A percentile compares a stretch with the other conserved stretches of the same genome.
Conservation (phyloP, 2,113 vertebrate species). For the Pao palembangensis region DNA sequence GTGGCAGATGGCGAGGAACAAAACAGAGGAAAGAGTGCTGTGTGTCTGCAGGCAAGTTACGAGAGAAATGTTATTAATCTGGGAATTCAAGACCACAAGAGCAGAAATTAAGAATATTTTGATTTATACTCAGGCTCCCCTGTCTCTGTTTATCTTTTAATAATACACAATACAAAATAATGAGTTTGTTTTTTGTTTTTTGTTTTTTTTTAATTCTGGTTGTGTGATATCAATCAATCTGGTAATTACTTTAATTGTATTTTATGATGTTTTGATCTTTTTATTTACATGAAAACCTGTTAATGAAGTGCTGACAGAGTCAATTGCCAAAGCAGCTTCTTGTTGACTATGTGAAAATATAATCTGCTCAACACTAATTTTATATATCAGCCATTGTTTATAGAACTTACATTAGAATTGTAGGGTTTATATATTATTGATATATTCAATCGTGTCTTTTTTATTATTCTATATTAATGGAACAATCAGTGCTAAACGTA, state of each 20-base stretch:
- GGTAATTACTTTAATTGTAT: constrained; percentile 18
- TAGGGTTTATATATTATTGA: too few species aligned
- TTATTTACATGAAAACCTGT: too few species aligned
- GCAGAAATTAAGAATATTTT: constrained; percentile 49
- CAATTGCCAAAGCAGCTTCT: too few species aligned
- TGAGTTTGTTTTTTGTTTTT: not conserved
- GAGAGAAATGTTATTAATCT: constrained; percentile 44
- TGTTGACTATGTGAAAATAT: too few species aligned
- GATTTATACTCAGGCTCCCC: constrained; percentile 21
- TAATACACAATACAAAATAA: not conserved
- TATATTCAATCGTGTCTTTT: too few species aligned
- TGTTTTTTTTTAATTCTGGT: not conserved
- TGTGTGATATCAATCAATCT: not conserved
- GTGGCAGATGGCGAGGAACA: constrained; percentile 15
- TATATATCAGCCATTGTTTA: too few species aligned
- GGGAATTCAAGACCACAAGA: constrained; percentile 41
- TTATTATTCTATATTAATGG: too few species aligned
- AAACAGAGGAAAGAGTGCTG: constrained; percentile 5
- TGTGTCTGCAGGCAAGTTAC: constrained; percentile 38
- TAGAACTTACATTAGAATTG: too few species aligned
- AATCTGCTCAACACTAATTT: too few species aligned
- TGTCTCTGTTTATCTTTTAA: not conserved
- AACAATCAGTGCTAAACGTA: too few species aligned
- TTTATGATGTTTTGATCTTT: not conserved
- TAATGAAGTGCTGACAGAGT: too few species aligned